Percentiles rank a stretch among this genome's conserved stretches.
Conservation (phyloP, 1,140 invertebrate species). For the Drepana arcuata region DNA sequence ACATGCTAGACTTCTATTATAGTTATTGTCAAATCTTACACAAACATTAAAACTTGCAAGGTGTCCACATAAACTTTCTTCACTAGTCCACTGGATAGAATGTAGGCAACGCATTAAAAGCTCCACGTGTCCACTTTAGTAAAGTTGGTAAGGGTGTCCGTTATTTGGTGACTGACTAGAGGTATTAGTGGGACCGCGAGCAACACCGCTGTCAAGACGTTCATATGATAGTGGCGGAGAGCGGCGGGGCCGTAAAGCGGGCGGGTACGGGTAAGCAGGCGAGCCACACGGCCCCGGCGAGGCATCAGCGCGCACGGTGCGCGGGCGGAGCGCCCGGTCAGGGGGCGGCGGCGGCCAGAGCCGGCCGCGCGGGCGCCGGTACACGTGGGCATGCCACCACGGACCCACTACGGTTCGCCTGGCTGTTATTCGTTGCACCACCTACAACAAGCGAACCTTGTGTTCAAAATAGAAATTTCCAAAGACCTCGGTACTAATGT, state of each 20-base stretch:
- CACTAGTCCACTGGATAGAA: too few species aligned
- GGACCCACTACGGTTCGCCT: slow-evolving; percentile 59
- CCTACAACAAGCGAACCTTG: slow-evolving; percentile 29
- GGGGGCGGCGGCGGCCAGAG: slow-evolving; percentile 71
- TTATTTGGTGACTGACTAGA: slow-evolving; percentile 4
- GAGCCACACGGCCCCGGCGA: slow-evolving; percentile 42
- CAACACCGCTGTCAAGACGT: neutral
- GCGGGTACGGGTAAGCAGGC: slow-evolving; percentile 58
- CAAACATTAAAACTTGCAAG: slow-evolving; percentile 8
- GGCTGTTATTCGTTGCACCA: slow-evolving; percentile 36
- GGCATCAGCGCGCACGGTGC: slow-evolving; percentile 52
- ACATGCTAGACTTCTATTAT: too few species aligned
- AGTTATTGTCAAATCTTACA: slow-evolving; percentile 30
- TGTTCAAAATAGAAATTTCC: too few species aligned
- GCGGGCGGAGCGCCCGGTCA: slow-evolving; percentile 59
- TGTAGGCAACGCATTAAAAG: too few species aligned
- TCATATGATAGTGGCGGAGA: slow-evolving; percentile 20
- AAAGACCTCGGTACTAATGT: too few species aligned
- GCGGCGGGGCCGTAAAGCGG: slow-evolving; percentile 24
- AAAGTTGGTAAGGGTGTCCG: too few species aligned
- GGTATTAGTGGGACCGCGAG: slow-evolving; percentile 1
- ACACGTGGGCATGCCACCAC: slow-evolving; percentile 72
- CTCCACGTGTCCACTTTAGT: too few species aligned
- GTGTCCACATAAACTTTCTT: too few species aligned
- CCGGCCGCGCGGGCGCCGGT: slow-evolving; percentile 60